Evolutionary conservation across 2,888 invertebrate genomes (phyloP).

Genomic region (Philereme vetulata): DNA sequence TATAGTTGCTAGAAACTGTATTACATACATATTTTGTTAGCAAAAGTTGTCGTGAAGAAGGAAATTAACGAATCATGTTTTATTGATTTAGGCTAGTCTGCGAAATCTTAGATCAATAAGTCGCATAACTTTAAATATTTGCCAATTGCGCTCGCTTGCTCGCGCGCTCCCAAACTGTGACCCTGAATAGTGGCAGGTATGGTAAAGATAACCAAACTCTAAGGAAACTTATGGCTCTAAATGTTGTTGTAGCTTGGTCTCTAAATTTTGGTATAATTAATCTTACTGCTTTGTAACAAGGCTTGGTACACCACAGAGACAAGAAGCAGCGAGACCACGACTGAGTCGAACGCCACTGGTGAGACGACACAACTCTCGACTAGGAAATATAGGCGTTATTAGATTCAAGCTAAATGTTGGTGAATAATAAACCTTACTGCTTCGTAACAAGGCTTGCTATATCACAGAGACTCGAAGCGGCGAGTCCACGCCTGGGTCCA

Average conservation of each 20-base stretch:
- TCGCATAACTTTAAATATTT: too few relatives aligned
- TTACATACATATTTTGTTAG: not conserved
- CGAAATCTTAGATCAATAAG: too few relatives aligned
- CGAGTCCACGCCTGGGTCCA: conserved; percentile 90
- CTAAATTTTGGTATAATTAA: conserved; percentile 9
- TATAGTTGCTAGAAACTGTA: not conserved
- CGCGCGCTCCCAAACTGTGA: too few relatives aligned
- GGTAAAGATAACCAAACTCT: too few relatives aligned
- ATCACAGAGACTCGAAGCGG: conserved; percentile 87
- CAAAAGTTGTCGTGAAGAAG: too few relatives aligned
- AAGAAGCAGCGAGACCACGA: conserved; percentile 90
- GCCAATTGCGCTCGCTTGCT: too few relatives aligned
- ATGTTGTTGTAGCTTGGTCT: not conserved
- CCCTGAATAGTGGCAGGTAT: too few relatives aligned
- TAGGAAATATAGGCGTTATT: conserved; percentile 59
- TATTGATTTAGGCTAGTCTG: too few relatives aligned
- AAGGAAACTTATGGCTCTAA: too few relatives aligned
- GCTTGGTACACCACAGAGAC: conserved; percentile 75
- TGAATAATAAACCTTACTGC: conserved; percentile 26
- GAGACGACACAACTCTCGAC: conserved; percentile 82
- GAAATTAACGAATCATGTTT: too few relatives aligned
- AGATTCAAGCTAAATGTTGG: conserved; percentile 15
- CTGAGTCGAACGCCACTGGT: conserved; percentile 83
- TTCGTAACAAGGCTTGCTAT: conserved; percentile 24
- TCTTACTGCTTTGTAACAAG: conserved; percentile 17